Evolutionary conservation across 2,113 vertebrate species (phyloP).

Genomic region (Rhombomys opimus): DNA sequence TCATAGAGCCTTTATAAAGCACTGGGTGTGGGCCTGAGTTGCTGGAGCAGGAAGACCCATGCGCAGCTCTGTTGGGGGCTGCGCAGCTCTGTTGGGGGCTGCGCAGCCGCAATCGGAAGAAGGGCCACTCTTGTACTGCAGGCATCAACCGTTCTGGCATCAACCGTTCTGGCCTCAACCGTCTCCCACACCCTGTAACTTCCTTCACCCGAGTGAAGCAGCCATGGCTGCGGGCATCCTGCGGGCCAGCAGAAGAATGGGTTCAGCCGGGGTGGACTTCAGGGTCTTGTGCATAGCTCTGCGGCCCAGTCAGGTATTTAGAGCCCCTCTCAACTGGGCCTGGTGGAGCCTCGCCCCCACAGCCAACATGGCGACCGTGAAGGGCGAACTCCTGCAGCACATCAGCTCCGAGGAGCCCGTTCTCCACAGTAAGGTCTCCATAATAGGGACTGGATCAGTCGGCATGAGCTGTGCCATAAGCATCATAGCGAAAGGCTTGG

Average conservation of each 20-base stretch:
- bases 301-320: accelerated
- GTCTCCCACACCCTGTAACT: not conserved
- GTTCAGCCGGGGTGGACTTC: not conserved
- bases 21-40: not conserved
- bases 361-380: slow-evolving; percentile 86
- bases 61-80: not conserved
- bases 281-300: accelerated
- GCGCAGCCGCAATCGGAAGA: not conserved
- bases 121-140: too few relatives aligned
- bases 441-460: slow-evolving; percentile 76
- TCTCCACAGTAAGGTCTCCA: slow-evolving; percentile 89
- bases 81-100: not conserved
- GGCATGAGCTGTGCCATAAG: slow-evolving; percentile 93
- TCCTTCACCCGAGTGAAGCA: accelerated
- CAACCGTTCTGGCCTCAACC: not conserved
- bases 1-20: slow-evolving; percentile 38
- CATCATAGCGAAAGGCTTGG: slow-evolving; percentile 89
- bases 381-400: slow-evolving; percentile 85
- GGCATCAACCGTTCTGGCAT: too few relatives aligned
- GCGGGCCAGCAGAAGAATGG: not conserved
- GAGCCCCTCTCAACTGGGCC: accelerated
- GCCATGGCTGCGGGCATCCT: not conserved
- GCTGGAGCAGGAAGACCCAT: not conserved
- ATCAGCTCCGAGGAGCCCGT: slow-evolving; percentile 70
- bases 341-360: not conserved